phyloP scores from a whole-genome alignment of 2,888 invertebrate genomes.

The Colletes collaris region DNA sequence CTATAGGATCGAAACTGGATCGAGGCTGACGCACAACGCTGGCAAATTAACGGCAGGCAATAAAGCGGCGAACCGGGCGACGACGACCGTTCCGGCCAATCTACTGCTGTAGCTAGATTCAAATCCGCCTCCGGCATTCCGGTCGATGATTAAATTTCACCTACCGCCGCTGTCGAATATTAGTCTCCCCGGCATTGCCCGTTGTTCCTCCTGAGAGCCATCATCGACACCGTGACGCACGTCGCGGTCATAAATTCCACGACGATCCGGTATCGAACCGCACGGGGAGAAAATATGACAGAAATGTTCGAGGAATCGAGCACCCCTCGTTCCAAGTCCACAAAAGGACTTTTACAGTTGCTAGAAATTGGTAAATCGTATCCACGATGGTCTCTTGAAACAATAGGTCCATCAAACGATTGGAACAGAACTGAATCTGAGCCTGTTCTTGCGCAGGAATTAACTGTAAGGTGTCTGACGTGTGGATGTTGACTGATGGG shows the following conservation, averaged over 20 bases:
- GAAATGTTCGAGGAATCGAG: not conserved
- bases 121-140: constrained; percentile 56
- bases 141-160: constrained; percentile 67
- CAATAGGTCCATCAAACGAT: no score
- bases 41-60: constrained; percentile 51
- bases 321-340: no score
- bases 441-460: no score
- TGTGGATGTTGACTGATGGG: no score
- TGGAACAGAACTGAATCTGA: no score
- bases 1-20: constrained; percentile 29
- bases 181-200: constrained; percentile 56
- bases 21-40: constrained; percentile 19
- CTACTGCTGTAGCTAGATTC: constrained; percentile 52
- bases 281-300: not conserved
- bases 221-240: constrained; percentile 55
- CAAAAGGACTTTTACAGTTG: no score
- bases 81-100: constrained; percentile 50
- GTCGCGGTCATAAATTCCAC: constrained; percentile 51
- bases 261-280: constrained; percentile 21
- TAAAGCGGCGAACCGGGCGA: constrained; percentile 34
- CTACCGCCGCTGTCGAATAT: constrained; percentile 59
- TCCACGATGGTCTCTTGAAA: no score
- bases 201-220: constrained; percentile 63
- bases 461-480: no score
- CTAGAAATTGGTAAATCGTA: no score